Conservation (phyloP, 2,888 invertebrate genomes). For the Polydrusus pterygomalis region DNA sequence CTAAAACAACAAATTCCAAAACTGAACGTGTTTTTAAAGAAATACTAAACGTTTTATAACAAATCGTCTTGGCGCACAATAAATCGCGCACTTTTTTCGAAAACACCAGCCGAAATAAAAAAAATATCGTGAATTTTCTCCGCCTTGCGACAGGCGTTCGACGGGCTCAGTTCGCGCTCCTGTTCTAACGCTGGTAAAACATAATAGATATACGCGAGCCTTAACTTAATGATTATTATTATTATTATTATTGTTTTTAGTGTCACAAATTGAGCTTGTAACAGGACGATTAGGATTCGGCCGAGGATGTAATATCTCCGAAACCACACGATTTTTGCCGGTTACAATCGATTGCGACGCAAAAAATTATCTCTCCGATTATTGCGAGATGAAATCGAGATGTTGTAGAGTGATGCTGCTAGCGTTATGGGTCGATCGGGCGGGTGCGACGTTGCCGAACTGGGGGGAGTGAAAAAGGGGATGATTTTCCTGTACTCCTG, state of each 20-base stretch:
- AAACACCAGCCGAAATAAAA: slow-evolving; percentile 11
- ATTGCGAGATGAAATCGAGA: slow-evolving; percentile 21
- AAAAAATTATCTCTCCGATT: background rate
- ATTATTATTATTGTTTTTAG: slow-evolving; percentile 33
- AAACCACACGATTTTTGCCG: slow-evolving; percentile 13
- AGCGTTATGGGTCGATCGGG: slow-evolving; percentile 36
- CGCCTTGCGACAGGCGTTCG: background rate
- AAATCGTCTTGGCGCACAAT: background rate
- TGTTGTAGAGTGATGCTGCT: slow-evolving; percentile 30
- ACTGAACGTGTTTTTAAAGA: background rate
- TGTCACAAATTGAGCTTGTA: slow-evolving; percentile 33
- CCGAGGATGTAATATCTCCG: slow-evolving; percentile 13
- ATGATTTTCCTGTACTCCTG: too few relatives aligned
- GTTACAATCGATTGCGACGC: slow-evolving; percentile 1
- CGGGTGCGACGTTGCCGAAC: slow-evolving; percentile 31
- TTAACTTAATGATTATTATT: slow-evolving; percentile 19
- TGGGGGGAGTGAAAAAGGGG: background rate
- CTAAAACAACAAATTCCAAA: background rate
- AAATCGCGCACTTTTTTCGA: slow-evolving; percentile 2
- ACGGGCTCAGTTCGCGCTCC: background rate
- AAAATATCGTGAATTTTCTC: background rate
- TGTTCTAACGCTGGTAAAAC: slow-evolving; percentile 12
- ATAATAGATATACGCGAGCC: slow-evolving; percentile 27
- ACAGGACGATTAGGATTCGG: slow-evolving; percentile 22
- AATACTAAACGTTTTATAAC: background rate